Evolutionary conservation across 2,113 vertebrate genomes (phyloP).

Genomic region (Saccopteryx leptura): DNA sequence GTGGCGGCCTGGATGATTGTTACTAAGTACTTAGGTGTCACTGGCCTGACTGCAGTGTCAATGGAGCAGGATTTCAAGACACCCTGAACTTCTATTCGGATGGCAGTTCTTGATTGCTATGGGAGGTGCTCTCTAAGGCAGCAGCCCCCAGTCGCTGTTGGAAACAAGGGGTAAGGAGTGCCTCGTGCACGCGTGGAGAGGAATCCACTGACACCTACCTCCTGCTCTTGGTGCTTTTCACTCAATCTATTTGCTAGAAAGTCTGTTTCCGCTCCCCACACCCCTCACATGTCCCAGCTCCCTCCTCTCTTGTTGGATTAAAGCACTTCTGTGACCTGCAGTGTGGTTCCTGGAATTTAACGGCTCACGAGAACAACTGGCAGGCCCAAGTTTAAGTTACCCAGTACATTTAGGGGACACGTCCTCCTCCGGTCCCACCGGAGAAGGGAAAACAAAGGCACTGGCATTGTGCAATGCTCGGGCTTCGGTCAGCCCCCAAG

Average conservation of each 20-base stretch:
- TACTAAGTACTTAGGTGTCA: background rate
- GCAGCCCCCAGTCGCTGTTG: background rate
- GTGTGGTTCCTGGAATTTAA: background rate
- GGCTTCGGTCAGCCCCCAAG: background rate
- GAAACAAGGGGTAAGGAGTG: background rate
- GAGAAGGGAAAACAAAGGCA: background rate
- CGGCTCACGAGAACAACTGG: background rate
- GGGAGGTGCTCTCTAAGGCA: background rate
- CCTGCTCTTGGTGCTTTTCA: background rate
- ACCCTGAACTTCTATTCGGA: background rate
- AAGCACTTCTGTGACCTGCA: background rate
- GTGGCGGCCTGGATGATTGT: accelerated
- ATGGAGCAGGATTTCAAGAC: background rate
- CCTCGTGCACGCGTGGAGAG: no score
- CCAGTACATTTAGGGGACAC: background rate
- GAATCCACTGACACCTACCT: no score
- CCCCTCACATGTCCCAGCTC: no score
- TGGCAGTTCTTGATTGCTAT: background rate
- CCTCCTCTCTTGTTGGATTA: background rate
- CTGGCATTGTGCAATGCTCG: background rate
- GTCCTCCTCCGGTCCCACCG: background rate
- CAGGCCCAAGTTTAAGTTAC: background rate
- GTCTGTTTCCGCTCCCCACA: background rate
- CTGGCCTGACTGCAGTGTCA: background rate
- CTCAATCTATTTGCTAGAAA: background rate